Base-by-base conservation (phyloP, 2,888 invertebrate genomes). In the Idaea dimidiata region DNA sequence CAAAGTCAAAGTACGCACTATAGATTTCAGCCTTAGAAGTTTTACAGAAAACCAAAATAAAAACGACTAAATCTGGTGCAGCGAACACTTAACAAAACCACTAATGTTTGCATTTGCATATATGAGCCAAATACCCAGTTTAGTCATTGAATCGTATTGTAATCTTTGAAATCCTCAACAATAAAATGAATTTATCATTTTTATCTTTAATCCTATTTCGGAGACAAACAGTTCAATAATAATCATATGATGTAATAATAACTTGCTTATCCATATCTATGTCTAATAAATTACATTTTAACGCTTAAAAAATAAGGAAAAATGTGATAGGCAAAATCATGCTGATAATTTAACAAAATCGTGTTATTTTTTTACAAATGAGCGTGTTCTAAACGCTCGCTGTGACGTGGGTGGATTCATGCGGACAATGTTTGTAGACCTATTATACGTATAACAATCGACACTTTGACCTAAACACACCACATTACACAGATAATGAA, bases 391-490 rank as follows among this genome's bases (percentile, higher is more conserved):
- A 43, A 43, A 43, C 43, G 14, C 24, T 24, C n/a, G n/a, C 43
- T 14, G 10, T 43, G 43, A 43, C 43, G 43, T 43, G 8, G 77
- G 75, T 74, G 80, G 77, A 75, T 76, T 62, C 78, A 79, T 80
- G 78, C 76, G 65, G 66, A 73, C 74, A 66, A 71, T 70, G 74
- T 75, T 74, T 78, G 74, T 80, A 77, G 79, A 75, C 66, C 24
- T 24, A 24, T 24, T 72, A 75, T 73, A 79, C 84, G 87, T 87
- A 86, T 83, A 70, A 69, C 68, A 71, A 67, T 68, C 72, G 68
- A 79, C 79, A 75, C 71, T 76, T 80, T 88, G 85, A 87, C 86
- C 83, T 73, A 81, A 75, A 80, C 80, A 77, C 73, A 81, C 76
- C 81, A 79, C 77, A 74, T 73, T 72, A 67, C 63, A 57, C 68